A percentile compares a stretch with the other conserved stretches of the same genome.
These are phyloP conservation scores for Alouatta palliata DNA, from an alignment of 2,113 vertebrate species.

Conservation along the genomic window DNA sequence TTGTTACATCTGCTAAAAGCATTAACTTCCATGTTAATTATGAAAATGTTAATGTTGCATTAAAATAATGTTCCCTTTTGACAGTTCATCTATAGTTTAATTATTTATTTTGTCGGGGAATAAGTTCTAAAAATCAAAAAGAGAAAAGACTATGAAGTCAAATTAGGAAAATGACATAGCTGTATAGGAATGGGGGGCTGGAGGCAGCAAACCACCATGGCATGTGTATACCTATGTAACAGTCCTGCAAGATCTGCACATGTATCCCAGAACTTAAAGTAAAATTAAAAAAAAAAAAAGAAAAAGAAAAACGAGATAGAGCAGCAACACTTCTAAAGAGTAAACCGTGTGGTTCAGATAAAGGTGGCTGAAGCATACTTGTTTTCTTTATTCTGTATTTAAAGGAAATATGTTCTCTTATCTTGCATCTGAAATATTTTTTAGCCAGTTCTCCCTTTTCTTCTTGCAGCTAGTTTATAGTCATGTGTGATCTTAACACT, in stretches of 20 bases:
- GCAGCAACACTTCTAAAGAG: constrained; percentile 58
- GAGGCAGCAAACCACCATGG: too few relatives aligned
- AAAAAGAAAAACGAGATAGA: constrained; percentile 70
- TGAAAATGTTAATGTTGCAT: constrained; percentile 87
- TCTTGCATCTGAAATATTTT: constrained; percentile 20
- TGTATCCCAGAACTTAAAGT: too few relatives aligned
- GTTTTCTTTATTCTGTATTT: background rate
- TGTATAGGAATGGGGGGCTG: too few relatives aligned
- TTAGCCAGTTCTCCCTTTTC: constrained; percentile 36
- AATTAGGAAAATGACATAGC: constrained; percentile 70
- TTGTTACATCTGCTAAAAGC: constrained; percentile 90
- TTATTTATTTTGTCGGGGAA: constrained; percentile 86
- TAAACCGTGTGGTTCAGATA: constrained; percentile 43
- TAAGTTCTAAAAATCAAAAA: constrained; percentile 73
- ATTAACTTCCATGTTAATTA: constrained; percentile 90
- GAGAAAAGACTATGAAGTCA: constrained; percentile 64
- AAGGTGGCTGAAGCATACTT: constrained; percentile 10
- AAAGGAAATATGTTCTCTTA: constrained; percentile 37
- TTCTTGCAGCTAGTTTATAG: constrained; percentile 16
- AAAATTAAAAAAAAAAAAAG: constrained; percentile 69
- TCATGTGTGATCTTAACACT: background rate
- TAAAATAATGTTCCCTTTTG: constrained; percentile 89
- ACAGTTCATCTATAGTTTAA: constrained; percentile 86
- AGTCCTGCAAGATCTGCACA: too few relatives aligned
- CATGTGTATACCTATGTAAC: too few relatives aligned